These are phyloP conservation scores for Elephas maximus DNA, from an alignment of 2,113 vertebrate genomes.

Conservation along the genomic window DNA sequence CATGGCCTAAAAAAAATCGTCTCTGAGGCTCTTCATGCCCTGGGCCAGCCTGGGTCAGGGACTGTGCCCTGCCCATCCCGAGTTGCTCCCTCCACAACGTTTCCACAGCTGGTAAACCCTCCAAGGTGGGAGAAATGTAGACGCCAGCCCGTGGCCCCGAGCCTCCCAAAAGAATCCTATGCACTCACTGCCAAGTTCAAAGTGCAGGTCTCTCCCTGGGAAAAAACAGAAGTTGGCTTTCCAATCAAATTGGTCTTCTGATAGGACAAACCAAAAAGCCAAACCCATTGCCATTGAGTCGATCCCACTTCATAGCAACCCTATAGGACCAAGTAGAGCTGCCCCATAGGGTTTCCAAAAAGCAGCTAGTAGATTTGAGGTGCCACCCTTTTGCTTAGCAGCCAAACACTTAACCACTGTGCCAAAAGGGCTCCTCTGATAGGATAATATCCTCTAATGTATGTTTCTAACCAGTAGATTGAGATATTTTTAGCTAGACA, in stretches of 20 bases:
- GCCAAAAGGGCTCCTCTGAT: not conserved
- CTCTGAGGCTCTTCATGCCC: not conserved
- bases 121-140: not conserved
- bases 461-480: not conserved
- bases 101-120: not conserved
- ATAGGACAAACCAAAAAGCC: not conserved
- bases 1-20: not conserved
- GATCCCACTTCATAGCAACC: too few relatives aligned
- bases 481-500: not conserved
- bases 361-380: too few relatives aligned
- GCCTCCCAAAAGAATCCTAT: not conserved
- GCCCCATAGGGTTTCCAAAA: too few relatives aligned
- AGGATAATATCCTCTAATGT: not conserved
- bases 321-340: too few relatives aligned
- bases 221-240: not conserved
- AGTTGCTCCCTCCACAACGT: not conserved
- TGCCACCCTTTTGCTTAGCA: too few relatives aligned
- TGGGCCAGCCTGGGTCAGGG: not conserved
- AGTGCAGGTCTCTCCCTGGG: not conserved
- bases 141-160: too few relatives aligned
- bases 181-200: not conserved
- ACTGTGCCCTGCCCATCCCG: too few relatives aligned
- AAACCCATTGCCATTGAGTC: too few relatives aligned
- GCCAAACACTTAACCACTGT: too few relatives aligned
- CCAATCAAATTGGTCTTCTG: not conserved